Base-by-base conservation (phyloP, 1,140 invertebrate genomes). In the Vanessa tameamea region DNA sequence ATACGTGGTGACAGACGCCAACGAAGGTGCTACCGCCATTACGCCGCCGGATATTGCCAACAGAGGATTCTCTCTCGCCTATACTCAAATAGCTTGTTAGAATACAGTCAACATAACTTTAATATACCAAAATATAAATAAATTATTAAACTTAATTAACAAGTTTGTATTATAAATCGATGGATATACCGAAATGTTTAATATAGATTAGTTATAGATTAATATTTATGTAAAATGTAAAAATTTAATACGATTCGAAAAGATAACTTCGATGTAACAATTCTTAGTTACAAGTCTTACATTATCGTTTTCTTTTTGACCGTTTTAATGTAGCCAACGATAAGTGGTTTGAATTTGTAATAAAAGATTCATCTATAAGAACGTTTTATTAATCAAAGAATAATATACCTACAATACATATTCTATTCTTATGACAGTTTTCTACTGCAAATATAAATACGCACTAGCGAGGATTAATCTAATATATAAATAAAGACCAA, bases 11-110 rank as follows among this genome's bases (percentile, higher is more conserved):
- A 96, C 95, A 0, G 92, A 96, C 88, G 93, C 82, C 3, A 93
- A 93, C 77, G 95, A 95, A 85, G 84, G 87, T 4, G 82, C 83
- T 3, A 91, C 89, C 0, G 88, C 87, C 1, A 85, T 90, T 43
- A 88, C 93, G 11, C 78, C 88, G 2, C 87, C 85, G 2, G 96
- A 96, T 78, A 92, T 94, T 71, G 95, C 94, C 50, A 97, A 97
- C 90, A 89, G 95, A 77, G 96, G 96, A 51, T 97, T 97, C 85
- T 94, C 94, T 65, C 85, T 97, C 13, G 92, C 93, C 20, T 97
- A 95, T 84, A 94, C 94, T 61, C 96, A 97, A 90, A 87, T 95
- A 69, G 93, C 94, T 12, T 97, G 96, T 76, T 93, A 82, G 55
- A 82, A 55, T 55, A 16, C n/a, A 16, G 15, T 55, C 14, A 9